Evolutionary conservation across 2,888 invertebrate species (phyloP).

Genomic region (Xanthia togata): DNA sequence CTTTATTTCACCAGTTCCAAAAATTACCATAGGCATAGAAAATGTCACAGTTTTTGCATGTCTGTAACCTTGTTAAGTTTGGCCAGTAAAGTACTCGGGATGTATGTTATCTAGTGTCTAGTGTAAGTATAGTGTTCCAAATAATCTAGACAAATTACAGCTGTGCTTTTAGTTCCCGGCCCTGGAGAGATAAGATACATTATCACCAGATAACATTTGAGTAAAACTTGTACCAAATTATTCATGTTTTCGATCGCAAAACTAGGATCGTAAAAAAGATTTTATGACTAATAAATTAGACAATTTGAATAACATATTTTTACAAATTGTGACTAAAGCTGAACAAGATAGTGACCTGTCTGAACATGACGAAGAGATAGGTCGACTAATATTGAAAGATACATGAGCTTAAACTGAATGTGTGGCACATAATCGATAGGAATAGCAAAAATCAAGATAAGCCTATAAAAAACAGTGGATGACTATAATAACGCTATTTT

Average conservation of each 20-base stretch:
- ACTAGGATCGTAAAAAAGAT: conserved; percentile 21
- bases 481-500: neutral
- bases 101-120: neutral
- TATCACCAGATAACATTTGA: conserved; percentile 21
- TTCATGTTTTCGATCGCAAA: conserved; percentile 23
- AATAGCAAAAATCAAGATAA: neutral
- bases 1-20: neutral
- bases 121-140: neutral
- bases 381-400: neutral
- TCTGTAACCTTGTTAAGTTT: neutral
- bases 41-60: neutral
- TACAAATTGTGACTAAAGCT: neutral
- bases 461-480: neutral
- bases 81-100: neutral
- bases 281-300: conserved; percentile 16
- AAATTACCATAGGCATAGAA: neutral
- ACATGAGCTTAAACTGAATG: neutral
- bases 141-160: conserved; percentile 25
- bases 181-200: conserved; percentile 16
- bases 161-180: conserved; percentile 5
- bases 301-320: conserved; percentile 16
- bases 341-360: conserved; percentile 11
- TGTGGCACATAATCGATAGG: neutral
- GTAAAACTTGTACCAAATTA: conserved; percentile 18
- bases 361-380: conserved; percentile 9